Base-by-base conservation (phyloP, 2,797 vertebrate species). In the Sebastes cheni region DNA sequence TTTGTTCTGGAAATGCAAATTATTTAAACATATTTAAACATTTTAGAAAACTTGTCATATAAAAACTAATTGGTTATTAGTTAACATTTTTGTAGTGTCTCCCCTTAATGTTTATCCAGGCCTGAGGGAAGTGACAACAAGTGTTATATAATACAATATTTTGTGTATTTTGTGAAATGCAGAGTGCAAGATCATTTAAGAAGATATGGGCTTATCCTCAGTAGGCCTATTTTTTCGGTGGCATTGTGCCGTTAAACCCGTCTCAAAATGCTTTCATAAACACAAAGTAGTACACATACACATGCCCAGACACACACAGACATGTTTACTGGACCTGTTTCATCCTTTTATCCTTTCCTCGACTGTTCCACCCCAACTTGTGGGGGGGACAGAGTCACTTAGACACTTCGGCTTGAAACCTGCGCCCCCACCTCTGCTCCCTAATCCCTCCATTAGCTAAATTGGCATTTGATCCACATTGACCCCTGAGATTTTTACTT, bases 381-480 rank as follows among this genome's bases (percentile, higher is more conserved):
- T 42, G 32, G 68, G 75, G 64, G 64, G 65, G 58, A 50, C 29
- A 61, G 42, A 87, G 78, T 70, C 80, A 81, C 75, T 81, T 73
- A 87, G 88, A 88, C 78, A 78, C 87, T 86, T 52, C 84, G 86
- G 77, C 82, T 89, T 75, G 30, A 88, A 90, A 88, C 79, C 72
- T 73, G 39, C 72, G 79, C 77, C 87, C 84, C 61, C 80, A 90
- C 86, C 88, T 89, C 79, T 86, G 71, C 79, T 83, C 67, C 72
- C 67, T 93, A 91, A 92, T 94, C 89, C 81, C 14, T 91, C 93
- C 93, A 94, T 94, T 94, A 94, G 85, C 82, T 85, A 88, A 93
- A 93, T 93, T 90, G 91, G 79, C 67, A 88, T 92, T 90, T 83
- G 70, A 42, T 89, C 84, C 77, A 76, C 82, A 72, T 30, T 81